These are phyloP conservation scores for Notolepis coatsorum DNA, from an alignment of 2,797 vertebrate genomes.

Conservation along the genomic window DNA sequence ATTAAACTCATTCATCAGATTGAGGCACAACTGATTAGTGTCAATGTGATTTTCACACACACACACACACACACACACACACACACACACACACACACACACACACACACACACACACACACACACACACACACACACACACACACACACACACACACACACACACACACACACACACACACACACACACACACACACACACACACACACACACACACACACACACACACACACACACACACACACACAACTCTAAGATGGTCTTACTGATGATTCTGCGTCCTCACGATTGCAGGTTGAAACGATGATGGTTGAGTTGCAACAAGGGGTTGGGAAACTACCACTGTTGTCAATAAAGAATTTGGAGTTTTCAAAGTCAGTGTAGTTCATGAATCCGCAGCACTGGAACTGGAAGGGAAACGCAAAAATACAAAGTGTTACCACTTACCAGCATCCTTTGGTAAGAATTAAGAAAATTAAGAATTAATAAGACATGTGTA, in stretches of 20 bases:
- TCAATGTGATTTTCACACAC: no score
- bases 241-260: not conserved
- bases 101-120: no score
- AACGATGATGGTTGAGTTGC: rapidly evolving
- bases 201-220: not conserved
- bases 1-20: no score
- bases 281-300: rapidly evolving
- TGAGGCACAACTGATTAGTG: no score
- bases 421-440: slow-evolving; percentile 6
- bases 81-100: no score
- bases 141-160: no score
- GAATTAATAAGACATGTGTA: not conserved
- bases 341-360: rapidly evolving
- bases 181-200: not conserved
- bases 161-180: no score
- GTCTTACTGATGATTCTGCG: not conserved
- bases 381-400: slow-evolving; percentile 80
- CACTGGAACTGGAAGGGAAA: slow-evolving; percentile 73
- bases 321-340: slow-evolving; percentile 64
- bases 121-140: no score
- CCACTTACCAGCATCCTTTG: not conserved
- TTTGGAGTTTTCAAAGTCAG: slow-evolving; percentile 71
- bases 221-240: not conserved
- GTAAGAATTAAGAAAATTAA: no score
- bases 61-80: no score